Percentiles rank a stretch among this genome's conserved stretches.
phyloP scores from a whole-genome alignment of 2,113 vertebrate genomes.

The Aix galericulata region DNA sequence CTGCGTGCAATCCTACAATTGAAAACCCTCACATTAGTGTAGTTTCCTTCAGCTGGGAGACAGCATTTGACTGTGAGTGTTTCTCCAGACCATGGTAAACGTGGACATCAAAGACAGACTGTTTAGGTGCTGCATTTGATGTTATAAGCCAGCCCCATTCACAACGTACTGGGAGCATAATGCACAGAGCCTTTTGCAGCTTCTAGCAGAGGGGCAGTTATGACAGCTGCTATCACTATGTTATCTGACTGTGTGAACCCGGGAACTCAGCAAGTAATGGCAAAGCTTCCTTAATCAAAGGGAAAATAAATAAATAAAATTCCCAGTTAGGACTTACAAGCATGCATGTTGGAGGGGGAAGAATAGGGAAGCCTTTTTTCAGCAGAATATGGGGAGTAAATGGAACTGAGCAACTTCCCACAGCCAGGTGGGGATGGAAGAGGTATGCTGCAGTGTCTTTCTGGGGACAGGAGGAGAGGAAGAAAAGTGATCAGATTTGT shows the following conservation, averaged over 20 bases:
- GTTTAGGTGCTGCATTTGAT: background rate
- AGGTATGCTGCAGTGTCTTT: background rate
- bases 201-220: no score
- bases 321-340: background rate
- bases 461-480: background rate
- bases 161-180: accelerated
- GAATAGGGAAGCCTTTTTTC: background rate
- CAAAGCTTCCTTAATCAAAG: background rate
- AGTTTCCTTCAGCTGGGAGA: accelerated
- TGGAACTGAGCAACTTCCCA: background rate
- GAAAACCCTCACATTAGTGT: accelerated
- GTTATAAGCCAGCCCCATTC: background rate
- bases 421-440: background rate
- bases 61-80: background rate
- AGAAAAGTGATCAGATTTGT: background rate
- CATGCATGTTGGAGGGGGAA: background rate
- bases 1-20: background rate
- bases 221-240: accelerated
- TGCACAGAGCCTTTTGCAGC: background rate
- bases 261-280: background rate
- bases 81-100: background rate
- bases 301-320: background rate
- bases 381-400: background rate
- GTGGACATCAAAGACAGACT: background rate
- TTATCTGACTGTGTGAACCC: background rate